A percentile compares a stretch with the other conserved stretches of the same genome.
Evolutionary conservation across 1,140 invertebrate species (phyloP).

Genomic region (Nixonia krombeini): DNA sequence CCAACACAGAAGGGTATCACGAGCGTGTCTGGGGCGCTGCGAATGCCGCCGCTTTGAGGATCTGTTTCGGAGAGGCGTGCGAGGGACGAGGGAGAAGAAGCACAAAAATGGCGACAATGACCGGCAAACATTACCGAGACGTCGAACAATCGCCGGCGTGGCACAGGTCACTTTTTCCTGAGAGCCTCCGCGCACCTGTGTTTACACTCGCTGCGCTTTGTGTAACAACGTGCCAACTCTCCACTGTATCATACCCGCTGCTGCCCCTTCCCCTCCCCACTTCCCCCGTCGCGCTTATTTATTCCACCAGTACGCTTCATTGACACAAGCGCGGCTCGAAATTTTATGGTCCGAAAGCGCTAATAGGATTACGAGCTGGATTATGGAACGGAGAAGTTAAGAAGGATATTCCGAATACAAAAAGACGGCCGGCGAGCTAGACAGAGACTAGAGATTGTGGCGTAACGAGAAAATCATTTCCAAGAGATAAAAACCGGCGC

Average conservation of each 20-base stretch:
- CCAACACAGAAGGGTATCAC: background rate
- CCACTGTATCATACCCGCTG: background rate
- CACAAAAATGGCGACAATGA: conserved; percentile 24
- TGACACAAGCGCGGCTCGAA: conserved; percentile 11
- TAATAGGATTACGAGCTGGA: conserved; percentile 57
- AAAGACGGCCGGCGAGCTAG: background rate
- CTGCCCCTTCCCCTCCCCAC: background rate
- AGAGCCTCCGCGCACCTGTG: conserved; percentile 50
- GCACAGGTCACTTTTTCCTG: conserved; percentile 17
- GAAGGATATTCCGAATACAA: conserved; percentile 8
- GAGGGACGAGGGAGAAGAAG: background rate
- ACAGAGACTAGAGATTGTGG: conserved; percentile 19
- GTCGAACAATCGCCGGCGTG: conserved; percentile 16
- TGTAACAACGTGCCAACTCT: conserved; percentile 26
- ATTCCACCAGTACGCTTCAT: conserved; percentile 4
- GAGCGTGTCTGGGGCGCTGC: too few species aligned
- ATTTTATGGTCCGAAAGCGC: conserved; percentile 42
- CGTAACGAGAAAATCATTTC: conserved; percentile 37
- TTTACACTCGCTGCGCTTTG: conserved; percentile 44
- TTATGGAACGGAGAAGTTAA: conserved; percentile 32
- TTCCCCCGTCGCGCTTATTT: too few species aligned
- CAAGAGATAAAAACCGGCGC: conserved; percentile 17
- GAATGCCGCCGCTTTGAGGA: background rate
- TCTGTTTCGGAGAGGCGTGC: background rate
- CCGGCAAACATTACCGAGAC: conserved; percentile 29